Evolutionary conservation across 2,797 vertebrate species (phyloP).

Genomic region (Masticophis lateralis): DNA sequence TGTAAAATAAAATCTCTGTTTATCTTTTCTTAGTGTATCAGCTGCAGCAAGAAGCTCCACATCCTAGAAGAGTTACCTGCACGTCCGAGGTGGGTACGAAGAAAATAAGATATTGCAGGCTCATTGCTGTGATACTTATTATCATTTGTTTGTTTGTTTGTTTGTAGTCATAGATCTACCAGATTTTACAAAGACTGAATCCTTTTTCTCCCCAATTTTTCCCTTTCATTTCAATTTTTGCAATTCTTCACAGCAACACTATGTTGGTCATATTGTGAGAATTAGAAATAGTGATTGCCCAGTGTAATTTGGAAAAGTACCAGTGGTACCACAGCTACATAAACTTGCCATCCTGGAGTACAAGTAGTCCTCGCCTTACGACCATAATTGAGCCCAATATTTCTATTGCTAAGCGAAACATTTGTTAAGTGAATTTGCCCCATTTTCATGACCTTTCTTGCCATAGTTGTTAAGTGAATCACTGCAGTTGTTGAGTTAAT

Average conservation of each 20-base stretch:
- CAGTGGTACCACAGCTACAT: neutral
- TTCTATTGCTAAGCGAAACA: neutral
- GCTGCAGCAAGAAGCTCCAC: constrained; percentile 84
- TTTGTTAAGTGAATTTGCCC: neutral
- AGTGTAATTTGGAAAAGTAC: neutral
- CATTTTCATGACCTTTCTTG: neutral
- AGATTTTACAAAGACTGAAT: neutral
- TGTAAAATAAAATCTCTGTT: constrained; percentile 48
- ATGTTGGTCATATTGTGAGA: neutral
- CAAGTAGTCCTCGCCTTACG: neutral
- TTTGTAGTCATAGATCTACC: neutral
- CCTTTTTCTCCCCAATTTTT: neutral
- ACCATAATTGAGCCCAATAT: neutral
- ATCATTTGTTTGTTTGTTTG: neutral
- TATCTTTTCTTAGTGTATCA: constrained; percentile 71
- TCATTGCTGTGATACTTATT: neutral
- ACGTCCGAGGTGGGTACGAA: constrained; percentile 81
- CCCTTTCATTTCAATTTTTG: neutral
- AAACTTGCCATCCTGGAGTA: neutral
- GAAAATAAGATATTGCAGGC: neutral
- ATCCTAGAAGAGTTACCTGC: constrained; percentile 89
- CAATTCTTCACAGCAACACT: neutral
- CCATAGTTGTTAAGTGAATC: neutral
- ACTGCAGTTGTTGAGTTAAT: neutral
- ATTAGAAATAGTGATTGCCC: neutral